Evolutionary conservation across 1,140 invertebrate species (phyloP), one percentile per base, ranked within the genome.

Genomic region (Sinonovacula constricta): DNA sequence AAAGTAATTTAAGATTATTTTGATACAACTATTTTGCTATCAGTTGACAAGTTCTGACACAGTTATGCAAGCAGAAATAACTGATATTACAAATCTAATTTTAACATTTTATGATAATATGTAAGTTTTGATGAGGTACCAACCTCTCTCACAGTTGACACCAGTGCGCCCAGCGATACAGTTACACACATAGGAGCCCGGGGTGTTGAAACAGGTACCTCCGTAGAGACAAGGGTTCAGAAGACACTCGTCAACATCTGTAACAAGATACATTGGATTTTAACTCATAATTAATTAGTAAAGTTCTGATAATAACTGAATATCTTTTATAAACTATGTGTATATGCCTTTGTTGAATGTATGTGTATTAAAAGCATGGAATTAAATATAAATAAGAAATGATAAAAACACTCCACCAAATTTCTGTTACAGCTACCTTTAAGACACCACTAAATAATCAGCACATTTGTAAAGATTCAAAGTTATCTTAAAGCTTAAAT

Each of bases 241-340:
- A 15, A 66, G 62, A 90, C 97, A 98, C 90, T 98, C 97, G 89
- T 97, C 93, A 56, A 97, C 95, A 91, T 98, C 97, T n/a, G n/a
- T n/a, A n/a, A n/a, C n/a, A n/a, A n/a, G n/a, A n/a, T n/a, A n/a
- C n/a, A n/a, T n/a, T n/a, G n/a, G n/a, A n/a, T n/a, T n/a, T n/a
- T n/a, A n/a, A n/a, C n/a, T n/a, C n/a, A n/a, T n/a, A n/a, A n/a
- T n/a, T n/a, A n/a, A n/a, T n/a, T n/a, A n/a, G n/a, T n/a, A n/a
- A n/a, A n/a, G n/a, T n/a, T n/a, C n/a, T n/a, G n/a, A n/a, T n/a
- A n/a, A n/a, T n/a, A n/a, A n/a, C n/a, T n/a, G n/a, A n/a, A n/a
- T n/a, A n/a, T n/a, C n/a, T n/a, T n/a, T n/a, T n/a, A n/a, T n/a
- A n/a, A n/a, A n/a, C n/a, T n/a, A n/a, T n/a, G n/a, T n/a, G n/a